phyloP scores from a whole-genome alignment of 2,888 invertebrate genomes.

The Shargacucullia verbasci region DNA sequence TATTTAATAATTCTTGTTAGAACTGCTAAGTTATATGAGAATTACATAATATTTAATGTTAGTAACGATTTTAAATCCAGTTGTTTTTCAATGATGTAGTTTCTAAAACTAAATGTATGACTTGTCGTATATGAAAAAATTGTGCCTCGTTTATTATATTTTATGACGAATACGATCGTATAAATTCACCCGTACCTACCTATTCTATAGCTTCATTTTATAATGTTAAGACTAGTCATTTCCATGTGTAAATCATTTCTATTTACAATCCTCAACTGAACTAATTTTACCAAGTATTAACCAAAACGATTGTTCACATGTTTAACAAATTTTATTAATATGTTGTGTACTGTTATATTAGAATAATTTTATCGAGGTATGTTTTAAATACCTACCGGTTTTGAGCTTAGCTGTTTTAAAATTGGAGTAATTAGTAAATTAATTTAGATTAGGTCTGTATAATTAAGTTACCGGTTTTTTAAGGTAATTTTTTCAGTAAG shows the following conservation, averaged over 20 bases:
- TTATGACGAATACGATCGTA: slow-evolving; percentile 21
- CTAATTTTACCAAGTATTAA: slow-evolving; percentile 79
- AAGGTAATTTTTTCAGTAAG: slow-evolving; percentile 45
- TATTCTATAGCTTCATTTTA: slow-evolving; percentile 44
- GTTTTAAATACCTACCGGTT: slow-evolving; percentile 74
- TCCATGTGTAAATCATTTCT: slow-evolving; percentile 61
- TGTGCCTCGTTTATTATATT: slow-evolving; percentile 59
- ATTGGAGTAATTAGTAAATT: slow-evolving; percentile 64
- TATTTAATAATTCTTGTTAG: slow-evolving; percentile 37
- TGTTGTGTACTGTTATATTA: slow-evolving; percentile 79
- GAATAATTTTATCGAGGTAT: slow-evolving; percentile 79
- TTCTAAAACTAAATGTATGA: slow-evolving; percentile 59
- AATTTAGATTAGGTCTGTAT: slow-evolving; percentile 65
- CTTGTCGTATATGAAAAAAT: slow-evolving; percentile 56
- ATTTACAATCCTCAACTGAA: slow-evolving; percentile 62
- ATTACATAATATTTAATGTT: slow-evolving; percentile 53
- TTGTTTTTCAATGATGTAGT: slow-evolving; percentile 56
- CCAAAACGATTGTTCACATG: slow-evolving; percentile 86
- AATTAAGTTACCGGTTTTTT: slow-evolving; percentile 66
- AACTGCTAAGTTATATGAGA: slow-evolving; percentile 45
- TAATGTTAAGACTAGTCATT: slow-evolving; percentile 69
- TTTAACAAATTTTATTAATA: slow-evolving; percentile 87
- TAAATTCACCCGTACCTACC: slow-evolving; percentile 47
- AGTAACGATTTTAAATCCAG: slow-evolving; percentile 60
- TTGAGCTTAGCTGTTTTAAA: slow-evolving; percentile 68